Evolutionary conservation across 1,140 invertebrate genomes (phyloP).

Genomic region (Drosophila serrata): DNA sequence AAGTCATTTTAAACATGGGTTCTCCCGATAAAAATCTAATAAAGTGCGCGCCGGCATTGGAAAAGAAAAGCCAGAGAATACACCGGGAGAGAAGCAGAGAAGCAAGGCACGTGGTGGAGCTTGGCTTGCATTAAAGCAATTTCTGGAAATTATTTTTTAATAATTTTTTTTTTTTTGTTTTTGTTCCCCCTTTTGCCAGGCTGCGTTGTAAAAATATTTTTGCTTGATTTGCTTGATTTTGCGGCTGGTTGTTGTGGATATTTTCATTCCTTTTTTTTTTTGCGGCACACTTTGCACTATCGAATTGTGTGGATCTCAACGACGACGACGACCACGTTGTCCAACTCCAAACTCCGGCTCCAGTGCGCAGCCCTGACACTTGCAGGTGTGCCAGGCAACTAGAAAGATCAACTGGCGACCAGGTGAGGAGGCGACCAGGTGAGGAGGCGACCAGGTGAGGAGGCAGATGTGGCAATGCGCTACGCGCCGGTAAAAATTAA

Average conservation of each 20-base stretch:
- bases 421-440: neutral
- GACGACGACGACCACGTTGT: slow-evolving; percentile 29
- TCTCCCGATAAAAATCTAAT: slow-evolving; percentile 78
- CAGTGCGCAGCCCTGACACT: slow-evolving; percentile 71
- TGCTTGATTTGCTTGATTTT: slow-evolving; percentile 67
- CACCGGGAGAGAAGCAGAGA: slow-evolving; percentile 13
- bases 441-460: too few relatives aligned
- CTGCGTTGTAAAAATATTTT: slow-evolving; percentile 51
- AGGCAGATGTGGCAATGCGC: slow-evolving; percentile 37
- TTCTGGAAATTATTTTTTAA: slow-evolving; percentile 80
- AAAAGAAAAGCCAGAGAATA: slow-evolving; percentile 23
- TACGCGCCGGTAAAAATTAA: slow-evolving; percentile 59
- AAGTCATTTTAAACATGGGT: slow-evolving; percentile 70
- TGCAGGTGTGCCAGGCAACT: slow-evolving; percentile 71
- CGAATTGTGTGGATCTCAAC: slow-evolving; percentile 71
- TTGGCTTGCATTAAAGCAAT: slow-evolving; percentile 63
- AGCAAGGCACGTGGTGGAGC: slow-evolving; percentile 13
- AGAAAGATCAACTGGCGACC: slow-evolving; percentile 44
- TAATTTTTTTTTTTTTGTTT: slow-evolving; percentile 43
- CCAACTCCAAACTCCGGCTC: slow-evolving; percentile 37
- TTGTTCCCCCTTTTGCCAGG: slow-evolving; percentile 11
- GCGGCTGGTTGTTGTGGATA: slow-evolving; percentile 13
- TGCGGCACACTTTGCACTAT: slow-evolving; percentile 81
- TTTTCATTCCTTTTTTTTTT: slow-evolving; percentile 15
- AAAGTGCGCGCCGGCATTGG: slow-evolving; percentile 62